phyloP scores from a whole-genome alignment of 1,140 invertebrate species.

The Helicoverpa zea region DNA sequence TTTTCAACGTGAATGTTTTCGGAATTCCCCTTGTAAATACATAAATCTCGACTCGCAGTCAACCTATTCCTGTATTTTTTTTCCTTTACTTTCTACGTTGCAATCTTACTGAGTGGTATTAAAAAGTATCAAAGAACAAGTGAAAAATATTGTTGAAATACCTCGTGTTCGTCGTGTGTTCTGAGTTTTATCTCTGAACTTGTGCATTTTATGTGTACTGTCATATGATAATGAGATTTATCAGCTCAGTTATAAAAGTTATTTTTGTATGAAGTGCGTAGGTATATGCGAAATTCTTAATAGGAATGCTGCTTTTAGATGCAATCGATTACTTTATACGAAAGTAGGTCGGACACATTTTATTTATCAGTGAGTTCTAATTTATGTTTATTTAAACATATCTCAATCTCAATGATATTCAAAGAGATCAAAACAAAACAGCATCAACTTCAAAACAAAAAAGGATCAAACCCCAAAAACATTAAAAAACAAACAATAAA shows the following conservation, averaged over 20 bases:
- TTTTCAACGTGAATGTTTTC: constrained; percentile 33
- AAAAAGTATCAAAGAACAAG: constrained; percentile 6
- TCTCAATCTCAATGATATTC: background rate
- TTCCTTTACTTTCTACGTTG: constrained; percentile 27
- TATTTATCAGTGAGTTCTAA: background rate
- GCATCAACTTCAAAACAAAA: background rate
- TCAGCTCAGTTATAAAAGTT: background rate
- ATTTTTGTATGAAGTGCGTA: too few species aligned
- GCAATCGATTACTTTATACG: background rate
- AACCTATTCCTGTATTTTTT: constrained; percentile 40
- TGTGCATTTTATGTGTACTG: constrained; percentile 1
- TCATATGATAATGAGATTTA: background rate
- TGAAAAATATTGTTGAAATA: constrained; percentile 24
- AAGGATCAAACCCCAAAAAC: background rate
- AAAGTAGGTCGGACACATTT: background rate
- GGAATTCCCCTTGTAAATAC: constrained; percentile 42
- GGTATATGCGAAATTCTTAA: background rate
- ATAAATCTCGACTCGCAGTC: constrained; percentile 30
- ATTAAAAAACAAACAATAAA: constrained; percentile 26
- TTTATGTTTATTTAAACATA: background rate
- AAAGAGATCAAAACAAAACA: background rate
- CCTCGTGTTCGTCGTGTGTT: constrained; percentile 6
- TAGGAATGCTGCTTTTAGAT: background rate
- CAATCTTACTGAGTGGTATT: constrained; percentile 40
- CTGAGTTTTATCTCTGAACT: constrained; percentile 9